Evolutionary conservation across 2,113 vertebrate species (phyloP).

Genomic region (Herpailurus yagouaroundi): DNA sequence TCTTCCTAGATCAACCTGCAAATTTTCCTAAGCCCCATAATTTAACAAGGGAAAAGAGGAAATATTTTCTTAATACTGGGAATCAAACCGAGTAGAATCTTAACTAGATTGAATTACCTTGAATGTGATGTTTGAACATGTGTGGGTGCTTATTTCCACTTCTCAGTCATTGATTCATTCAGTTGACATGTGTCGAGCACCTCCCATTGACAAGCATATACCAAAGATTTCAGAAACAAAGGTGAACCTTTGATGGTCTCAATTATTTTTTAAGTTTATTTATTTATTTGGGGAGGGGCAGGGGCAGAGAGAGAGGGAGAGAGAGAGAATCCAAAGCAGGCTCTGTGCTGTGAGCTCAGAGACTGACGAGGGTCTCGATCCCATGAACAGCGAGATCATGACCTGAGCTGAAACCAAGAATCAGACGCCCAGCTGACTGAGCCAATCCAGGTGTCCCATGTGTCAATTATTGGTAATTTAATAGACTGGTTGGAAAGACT

Average conservation of each 20-base stretch:
- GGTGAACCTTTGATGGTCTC: not conserved
- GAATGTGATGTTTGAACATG: not conserved
- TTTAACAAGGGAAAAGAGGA: not conserved
- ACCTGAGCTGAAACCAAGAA: too few species aligned
- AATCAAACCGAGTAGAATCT: slow-evolving; percentile 6
- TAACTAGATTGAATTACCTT: not conserved
- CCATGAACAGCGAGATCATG: too few species aligned
- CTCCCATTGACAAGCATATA: not conserved
- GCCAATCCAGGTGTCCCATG: too few species aligned
- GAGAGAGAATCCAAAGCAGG: too few species aligned
- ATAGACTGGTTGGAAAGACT: not conserved
- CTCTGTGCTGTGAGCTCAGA: too few species aligned
- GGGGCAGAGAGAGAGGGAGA: too few species aligned
- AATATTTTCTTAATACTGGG: slow-evolving; percentile 4
- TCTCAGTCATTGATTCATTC: not conserved
- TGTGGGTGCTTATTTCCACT: not conserved
- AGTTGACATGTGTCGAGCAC: slow-evolving; percentile 14
- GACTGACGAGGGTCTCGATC: too few species aligned
- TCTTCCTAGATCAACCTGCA: not conserved
- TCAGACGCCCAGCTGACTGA: too few species aligned
- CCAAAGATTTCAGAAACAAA: not conserved
- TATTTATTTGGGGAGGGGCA: too few species aligned
- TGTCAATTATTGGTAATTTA: not conserved
- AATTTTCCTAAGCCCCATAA: not conserved
- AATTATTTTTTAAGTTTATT: too few species aligned